phyloP scores from a whole-genome alignment of 2,797 vertebrate genomes.

The Anisognathus igniventris region DNA sequence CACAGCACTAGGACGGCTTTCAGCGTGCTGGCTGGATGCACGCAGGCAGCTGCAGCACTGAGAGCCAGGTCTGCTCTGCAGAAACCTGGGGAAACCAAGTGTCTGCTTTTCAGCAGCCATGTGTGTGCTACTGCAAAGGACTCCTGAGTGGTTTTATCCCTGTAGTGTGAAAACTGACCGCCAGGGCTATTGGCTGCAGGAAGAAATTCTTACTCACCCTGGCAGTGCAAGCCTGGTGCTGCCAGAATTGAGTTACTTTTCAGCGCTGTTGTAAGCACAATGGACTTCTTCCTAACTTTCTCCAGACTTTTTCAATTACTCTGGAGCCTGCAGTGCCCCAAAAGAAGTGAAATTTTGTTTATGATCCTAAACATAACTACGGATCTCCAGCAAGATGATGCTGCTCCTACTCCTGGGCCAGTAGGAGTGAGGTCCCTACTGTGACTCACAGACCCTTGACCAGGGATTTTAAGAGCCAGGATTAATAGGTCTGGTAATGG shows the following conservation, averaged over 20 bases:
- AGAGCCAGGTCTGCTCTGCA: background rate
- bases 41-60: background rate
- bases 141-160: background rate
- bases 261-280: accelerated
- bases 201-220: background rate
- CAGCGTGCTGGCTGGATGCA: background rate
- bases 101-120: background rate
- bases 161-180: background rate
- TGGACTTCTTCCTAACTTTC: background rate
- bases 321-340: background rate
- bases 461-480: background rate
- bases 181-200: background rate
- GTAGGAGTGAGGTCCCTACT: background rate
- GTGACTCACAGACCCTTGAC: background rate
- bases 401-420: background rate
- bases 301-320: background rate
- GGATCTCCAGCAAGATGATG: background rate
- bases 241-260: background rate
- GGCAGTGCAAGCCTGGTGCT: background rate
- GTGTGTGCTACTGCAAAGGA: background rate
- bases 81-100: background rate
- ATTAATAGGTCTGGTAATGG: background rate
- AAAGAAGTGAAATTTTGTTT: background rate
- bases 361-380: background rate
- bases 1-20: accelerated